These are phyloP conservation scores for Myotis myotis DNA, from an alignment of 2,797 vertebrate genomes.

Conservation along the genomic window DNA sequence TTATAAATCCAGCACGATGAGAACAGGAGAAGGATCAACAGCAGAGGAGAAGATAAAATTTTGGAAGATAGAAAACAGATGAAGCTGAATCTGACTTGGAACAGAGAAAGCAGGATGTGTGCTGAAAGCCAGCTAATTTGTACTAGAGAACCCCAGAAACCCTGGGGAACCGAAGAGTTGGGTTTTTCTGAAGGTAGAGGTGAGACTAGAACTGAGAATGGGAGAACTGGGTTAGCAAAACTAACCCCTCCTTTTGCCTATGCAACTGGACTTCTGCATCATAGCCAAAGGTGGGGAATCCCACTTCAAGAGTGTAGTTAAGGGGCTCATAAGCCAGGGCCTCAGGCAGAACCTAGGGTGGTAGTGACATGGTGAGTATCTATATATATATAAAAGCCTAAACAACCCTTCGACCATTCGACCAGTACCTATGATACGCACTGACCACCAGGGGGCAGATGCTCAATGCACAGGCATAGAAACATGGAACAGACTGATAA, in stretches of 20 bases:
- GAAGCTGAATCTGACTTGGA: background rate
- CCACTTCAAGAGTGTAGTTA: background rate
- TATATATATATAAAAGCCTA: no score
- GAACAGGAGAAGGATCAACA: background rate
- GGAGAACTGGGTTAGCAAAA: background rate
- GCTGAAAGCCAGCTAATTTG: background rate
- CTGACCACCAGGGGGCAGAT: no score
- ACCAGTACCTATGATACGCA: no score
- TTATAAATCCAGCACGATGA: background rate
- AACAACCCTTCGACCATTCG: fast-evolving
- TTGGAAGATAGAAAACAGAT: background rate
- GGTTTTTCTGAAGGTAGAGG: background rate
- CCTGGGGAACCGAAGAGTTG: background rate
- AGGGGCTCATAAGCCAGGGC: background rate
- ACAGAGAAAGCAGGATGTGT: background rate
- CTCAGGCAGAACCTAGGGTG: background rate
- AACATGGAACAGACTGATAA: no score
- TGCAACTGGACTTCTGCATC: background rate
- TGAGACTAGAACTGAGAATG: background rate
- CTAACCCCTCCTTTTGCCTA: background rate
- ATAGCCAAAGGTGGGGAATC: background rate
- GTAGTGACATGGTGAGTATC: background rate
- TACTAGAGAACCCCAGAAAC: background rate
- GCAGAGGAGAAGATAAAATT: background rate
- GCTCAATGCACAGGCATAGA: no score